Conservation (phyloP, 2,113 vertebrate species). For the Ellobius talpinus region DNA sequence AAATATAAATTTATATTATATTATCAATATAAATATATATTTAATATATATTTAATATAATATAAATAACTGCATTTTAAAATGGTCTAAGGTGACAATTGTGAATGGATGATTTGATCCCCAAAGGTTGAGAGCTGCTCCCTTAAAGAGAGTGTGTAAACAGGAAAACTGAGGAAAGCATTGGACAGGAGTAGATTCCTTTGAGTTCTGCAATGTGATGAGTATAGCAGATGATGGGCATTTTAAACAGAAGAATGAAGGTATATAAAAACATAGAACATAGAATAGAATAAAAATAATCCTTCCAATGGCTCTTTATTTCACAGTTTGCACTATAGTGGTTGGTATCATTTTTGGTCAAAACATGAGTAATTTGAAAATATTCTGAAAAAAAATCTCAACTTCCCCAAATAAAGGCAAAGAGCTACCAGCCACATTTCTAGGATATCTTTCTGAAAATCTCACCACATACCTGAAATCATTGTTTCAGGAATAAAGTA, state of each 20-base stretch:
- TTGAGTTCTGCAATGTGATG: not conserved
- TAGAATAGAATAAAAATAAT: not conserved
- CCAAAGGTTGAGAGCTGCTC: not conserved
- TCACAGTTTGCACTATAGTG: constrained; percentile 33
- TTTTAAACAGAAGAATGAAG: not conserved
- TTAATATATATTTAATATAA: no score
- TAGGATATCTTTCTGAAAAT: constrained; percentile 64
- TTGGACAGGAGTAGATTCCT: not conserved
- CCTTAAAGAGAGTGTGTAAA: not conserved
- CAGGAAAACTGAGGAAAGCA: not conserved
- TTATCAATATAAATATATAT: no score
- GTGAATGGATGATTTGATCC: no score
- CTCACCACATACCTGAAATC: not conserved
- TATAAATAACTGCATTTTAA: not conserved
- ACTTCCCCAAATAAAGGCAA: not conserved
- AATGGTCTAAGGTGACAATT: not conserved
- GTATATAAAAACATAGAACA: no score
- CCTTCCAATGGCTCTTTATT: not conserved
- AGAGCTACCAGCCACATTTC: not conserved
- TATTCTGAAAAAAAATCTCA: not conserved
- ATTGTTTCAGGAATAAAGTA: constrained; percentile 60
- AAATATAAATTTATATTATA: no score
- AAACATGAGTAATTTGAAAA: constrained; percentile 23
- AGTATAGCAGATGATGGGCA: not conserved
- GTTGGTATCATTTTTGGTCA: constrained; percentile 15